A percentile compares a stretch with the other conserved stretches of the same genome.
Conservation (phyloP, 2,888 invertebrate genomes). For the Sarcophaga caerulescens region DNA sequence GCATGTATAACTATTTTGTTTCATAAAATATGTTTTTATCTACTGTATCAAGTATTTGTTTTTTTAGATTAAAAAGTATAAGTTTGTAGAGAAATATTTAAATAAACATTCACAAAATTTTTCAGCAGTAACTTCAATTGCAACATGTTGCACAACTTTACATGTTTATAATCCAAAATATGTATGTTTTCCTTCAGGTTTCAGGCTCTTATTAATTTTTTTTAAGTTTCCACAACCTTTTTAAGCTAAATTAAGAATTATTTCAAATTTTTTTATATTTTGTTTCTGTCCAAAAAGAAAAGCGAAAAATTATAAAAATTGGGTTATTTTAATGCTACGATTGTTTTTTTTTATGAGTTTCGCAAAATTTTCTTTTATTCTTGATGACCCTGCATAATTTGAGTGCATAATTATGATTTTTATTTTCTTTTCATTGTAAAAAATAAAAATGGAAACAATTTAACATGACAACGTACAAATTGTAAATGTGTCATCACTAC, state of each 20-base stretch:
- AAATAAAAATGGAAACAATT: slow-evolving; percentile 31
- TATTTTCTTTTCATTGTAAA: background rate
- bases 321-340: slow-evolving; percentile 39
- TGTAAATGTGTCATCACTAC: slow-evolving; percentile 8
- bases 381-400: slow-evolving; percentile 57
- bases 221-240: too few species aligned
- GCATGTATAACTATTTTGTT: too few species aligned
- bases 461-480: slow-evolving; percentile 54
- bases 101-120: background rate
- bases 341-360: slow-evolving; percentile 16
- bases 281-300: too few species aligned
- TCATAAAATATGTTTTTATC: too few species aligned
- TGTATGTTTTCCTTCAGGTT: too few species aligned
- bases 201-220: too few species aligned
- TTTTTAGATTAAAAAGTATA: too few species aligned
- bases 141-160: background rate
- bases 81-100: background rate
- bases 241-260: too few species aligned
- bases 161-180: too few species aligned
- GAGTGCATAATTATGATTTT: background rate
- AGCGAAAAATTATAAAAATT: slow-evolving; percentile 12
- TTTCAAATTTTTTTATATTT: too few species aligned
- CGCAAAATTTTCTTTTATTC: slow-evolving; percentile 12
- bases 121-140: background rate
- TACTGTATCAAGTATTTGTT: too few species aligned